These are phyloP conservation scores for Lepus timidus DNA, from an alignment of 2,113 vertebrate species.

Conservation along the genomic window DNA sequence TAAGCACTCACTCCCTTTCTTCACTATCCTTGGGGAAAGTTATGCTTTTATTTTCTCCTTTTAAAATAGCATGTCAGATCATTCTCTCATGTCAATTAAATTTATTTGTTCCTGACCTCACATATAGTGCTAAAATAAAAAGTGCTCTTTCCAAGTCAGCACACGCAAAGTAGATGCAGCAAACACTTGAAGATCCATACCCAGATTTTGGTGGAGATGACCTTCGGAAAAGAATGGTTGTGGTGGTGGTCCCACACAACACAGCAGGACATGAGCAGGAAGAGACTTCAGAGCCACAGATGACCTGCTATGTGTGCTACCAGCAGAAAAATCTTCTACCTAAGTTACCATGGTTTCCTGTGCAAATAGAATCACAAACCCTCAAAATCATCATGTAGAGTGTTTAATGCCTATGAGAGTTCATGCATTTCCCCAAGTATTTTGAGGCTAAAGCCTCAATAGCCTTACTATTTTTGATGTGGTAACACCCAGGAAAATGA, in stretches of 20 bases:
- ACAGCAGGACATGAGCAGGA: not conserved
- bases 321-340: not conserved
- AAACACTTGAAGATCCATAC: not conserved
- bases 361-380: not conserved
- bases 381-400: conserved; percentile 59
- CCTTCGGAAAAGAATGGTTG: not conserved
- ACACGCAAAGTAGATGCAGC: not conserved
- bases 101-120: not conserved
- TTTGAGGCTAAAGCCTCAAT: not conserved
- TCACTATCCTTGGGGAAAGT: not conserved
- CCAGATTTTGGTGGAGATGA: not conserved
- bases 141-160: not conserved
- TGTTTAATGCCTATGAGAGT: conserved; percentile 37
- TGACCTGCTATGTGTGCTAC: not conserved
- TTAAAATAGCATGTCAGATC: not conserved
- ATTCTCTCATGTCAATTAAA: not conserved
- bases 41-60: conserved; percentile 24
- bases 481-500: conserved; percentile 51
- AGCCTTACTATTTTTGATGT: not conserved
- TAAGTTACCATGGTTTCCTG: conserved; percentile 70
- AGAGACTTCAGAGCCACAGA: not conserved
- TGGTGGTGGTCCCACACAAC: not conserved
- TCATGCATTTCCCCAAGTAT: conserved; percentile 33
- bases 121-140: not conserved
- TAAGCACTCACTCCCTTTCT: not conserved